Evolutionary conservation across 2,888 invertebrate genomes (phyloP), one percentile per base, ranked within the genome.

Genomic region (Cheilosia pagana): DNA sequence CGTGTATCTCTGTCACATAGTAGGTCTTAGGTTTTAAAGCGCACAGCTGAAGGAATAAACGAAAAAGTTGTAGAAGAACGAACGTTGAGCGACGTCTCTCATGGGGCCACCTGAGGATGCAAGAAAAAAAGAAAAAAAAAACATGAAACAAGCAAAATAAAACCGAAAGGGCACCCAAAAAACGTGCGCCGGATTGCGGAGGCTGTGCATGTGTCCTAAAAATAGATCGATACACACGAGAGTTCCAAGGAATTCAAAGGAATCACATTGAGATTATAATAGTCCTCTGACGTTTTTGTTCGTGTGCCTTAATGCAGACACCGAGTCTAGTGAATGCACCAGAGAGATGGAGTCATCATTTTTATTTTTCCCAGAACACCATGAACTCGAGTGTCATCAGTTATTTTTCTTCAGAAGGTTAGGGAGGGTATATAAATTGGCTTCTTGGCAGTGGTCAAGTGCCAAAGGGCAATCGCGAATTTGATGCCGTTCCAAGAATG

Each of bases 141-240:
- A n/a, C n/a, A n/a, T n/a, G n/a, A 10, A 43, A 25, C 31, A n/a
- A 5, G 3, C 19, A 45, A 68, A 28, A 57, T 57, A 52, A 65
- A 68, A 53, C 53, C 41, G 16, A 60, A 67, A 72, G 60, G 55
- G 55, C 75, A 57, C 50, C 48, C 23, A 50, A 68, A 75, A 72
- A 68, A 28, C n/a, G n/a, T n/a, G 62, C 19, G 60, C 50, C 60
- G 28, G 60, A 60, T 55, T 45, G 25, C 48, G 55, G 72, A 31
- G 52, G 21, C n/a, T 55, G 63, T 65, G 52, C 52, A 52, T 62
- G 53, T 62, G 45, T 31, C 43, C 60, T 62, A 77, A 62, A 77
- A 77, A 70, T 70, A 77, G 53, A 77, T 14, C 25, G 45, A 60
- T 53, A 53, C 19, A 19, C 2, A 59, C 3, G 50, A 21, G 31